phyloP scores from a whole-genome alignment of 2,113 vertebrate species.

The Agapornis roseicollis region DNA sequence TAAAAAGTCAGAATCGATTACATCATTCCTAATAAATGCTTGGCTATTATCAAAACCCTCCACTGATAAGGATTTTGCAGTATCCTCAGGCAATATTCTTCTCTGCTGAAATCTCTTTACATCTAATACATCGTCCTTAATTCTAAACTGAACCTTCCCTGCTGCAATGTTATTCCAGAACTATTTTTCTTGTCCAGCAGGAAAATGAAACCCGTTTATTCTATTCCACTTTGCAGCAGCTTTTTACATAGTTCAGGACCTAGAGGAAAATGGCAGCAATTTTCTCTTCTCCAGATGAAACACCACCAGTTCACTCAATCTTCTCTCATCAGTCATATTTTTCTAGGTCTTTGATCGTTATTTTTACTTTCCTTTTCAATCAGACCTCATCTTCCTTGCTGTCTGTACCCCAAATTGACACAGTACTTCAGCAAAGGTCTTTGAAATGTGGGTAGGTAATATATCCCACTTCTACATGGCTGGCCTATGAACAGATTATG shows the following conservation, averaged over 20 bases:
- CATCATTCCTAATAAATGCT: background rate
- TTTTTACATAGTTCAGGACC: background rate
- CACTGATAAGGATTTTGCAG: background rate
- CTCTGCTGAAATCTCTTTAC: background rate
- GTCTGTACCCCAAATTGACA: background rate
- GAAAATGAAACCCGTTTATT: conserved; percentile 15
- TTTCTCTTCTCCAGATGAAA: background rate
- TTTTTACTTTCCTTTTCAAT: background rate
- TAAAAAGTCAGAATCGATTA: background rate
- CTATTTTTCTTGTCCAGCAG: background rate
- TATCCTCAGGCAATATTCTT: background rate
- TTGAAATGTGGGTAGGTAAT: background rate
- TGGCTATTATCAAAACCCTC: background rate
- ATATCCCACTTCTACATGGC: fast-evolving
- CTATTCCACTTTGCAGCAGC: background rate
- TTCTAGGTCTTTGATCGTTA: background rate
- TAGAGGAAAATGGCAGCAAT: background rate
- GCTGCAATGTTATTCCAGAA: background rate
- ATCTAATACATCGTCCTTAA: background rate
- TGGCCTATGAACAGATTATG: background rate
- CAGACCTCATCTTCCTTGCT: background rate
- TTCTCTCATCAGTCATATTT: background rate
- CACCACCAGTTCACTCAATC: background rate
- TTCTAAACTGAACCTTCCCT: background rate
- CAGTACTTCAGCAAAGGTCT: background rate